Evolutionary conservation across 2,113 vertebrate species (phyloP).

Genomic region (Dendrocopos noguchii): DNA sequence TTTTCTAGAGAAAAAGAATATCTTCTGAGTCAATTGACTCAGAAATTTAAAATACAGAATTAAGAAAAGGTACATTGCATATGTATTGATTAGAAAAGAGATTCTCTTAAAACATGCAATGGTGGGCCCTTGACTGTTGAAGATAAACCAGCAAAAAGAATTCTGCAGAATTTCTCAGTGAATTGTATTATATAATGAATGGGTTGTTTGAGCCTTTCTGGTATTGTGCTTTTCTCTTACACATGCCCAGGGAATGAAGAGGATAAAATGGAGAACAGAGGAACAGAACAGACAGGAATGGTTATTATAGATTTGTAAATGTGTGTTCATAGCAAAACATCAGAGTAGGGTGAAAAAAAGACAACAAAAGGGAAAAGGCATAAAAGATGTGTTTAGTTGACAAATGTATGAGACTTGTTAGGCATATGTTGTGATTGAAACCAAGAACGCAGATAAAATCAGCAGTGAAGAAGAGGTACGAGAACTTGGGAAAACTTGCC

Average conservation of each 20-base stretch:
- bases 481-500: background rate
- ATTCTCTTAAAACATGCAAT: background rate
- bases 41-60: background rate
- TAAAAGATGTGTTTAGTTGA: background rate
- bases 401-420: background rate
- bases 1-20: constrained; percentile 33
- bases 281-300: background rate
- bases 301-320: background rate
- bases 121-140: background rate
- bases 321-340: background rate
- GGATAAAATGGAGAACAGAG: background rate
- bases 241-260: background rate
- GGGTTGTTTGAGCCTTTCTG: background rate
- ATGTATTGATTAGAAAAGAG: constrained; percentile 21
- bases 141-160: background rate
- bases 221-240: background rate
- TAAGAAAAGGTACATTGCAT: background rate
- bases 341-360: background rate
- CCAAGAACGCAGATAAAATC: background rate
- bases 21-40: constrained; percentile 4
- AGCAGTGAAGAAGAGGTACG: background rate
- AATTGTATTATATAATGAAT: background rate
- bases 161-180: background rate
- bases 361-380: background rate
- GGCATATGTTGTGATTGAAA: background rate